These are phyloP conservation scores for Syrista parreyssii DNA, from an alignment of 2,888 invertebrate species.

Conservation along the genomic window DNA sequence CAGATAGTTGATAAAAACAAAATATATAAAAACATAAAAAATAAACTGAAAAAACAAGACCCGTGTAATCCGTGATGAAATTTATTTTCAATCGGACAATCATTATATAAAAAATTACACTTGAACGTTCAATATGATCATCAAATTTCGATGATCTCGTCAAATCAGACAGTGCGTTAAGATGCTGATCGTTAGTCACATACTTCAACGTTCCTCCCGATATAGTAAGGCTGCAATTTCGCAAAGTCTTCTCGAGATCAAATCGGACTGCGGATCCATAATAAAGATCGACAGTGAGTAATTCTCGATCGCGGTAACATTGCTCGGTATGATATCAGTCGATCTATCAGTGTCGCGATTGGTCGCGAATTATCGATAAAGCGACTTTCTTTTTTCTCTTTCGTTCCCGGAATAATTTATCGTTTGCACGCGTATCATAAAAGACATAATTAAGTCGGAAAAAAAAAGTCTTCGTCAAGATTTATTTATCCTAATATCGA, in stretches of 20 bases:
- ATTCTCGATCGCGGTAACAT: background rate
- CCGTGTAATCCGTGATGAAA: background rate
- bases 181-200: background rate
- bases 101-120: background rate
- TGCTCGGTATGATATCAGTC: background rate
- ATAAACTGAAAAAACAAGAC: background rate
- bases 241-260: background rate
- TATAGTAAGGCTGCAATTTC: background rate
- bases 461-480: background rate
- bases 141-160: background rate
- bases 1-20: background rate
- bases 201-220: background rate
- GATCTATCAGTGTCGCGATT: background rate
- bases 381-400: background rate
- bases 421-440: background rate
- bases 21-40: no score
- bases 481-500: background rate
- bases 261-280: background rate
- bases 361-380: background rate
- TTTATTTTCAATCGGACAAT: background rate
- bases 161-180: background rate
- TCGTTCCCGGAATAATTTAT: background rate
- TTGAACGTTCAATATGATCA: background rate
- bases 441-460: background rate
- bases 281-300: background rate